Evolutionary conservation across 1,140 invertebrate genomes (phyloP), one percentile per base, ranked within the genome.

Genomic region (Thereuonema tuberculata): DNA sequence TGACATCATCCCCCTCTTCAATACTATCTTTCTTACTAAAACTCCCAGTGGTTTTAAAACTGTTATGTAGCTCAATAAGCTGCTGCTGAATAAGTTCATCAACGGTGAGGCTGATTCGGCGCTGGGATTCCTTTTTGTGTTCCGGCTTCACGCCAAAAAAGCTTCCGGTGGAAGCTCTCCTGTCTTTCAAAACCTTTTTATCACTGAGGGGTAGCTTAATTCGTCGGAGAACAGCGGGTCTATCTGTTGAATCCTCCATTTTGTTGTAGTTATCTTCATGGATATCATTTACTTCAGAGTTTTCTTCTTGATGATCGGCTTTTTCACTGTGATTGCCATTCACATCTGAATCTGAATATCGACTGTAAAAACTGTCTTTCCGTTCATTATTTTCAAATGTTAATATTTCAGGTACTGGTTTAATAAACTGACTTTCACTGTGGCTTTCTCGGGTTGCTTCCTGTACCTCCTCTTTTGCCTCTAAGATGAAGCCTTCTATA

Each of bases 11-110:
- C n/a, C n/a, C n/a, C n/a, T n/a, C n/a, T n/a, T n/a, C n/a, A n/a
- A n/a, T n/a, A n/a, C n/a, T n/a, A n/a, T n/a, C n/a, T n/a, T n/a
- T n/a, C n/a, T n/a, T n/a, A n/a, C n/a, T n/a, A n/a, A n/a, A n/a
- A n/a, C n/a, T n/a, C n/a, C n/a, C n/a, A n/a, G n/a, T n/a, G n/a
- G n/a, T n/a, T n/a, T n/a, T 56, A n/a, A 53, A 48, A 24, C 29
- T 64, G 47, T 50, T 50, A 24, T 50, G 48, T n/a, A 50, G 21
- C 21, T 50, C 48, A 5, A 50, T 50, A 5, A 50, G 24, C 21
- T 50, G 48, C 21, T 50, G 5, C 48, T 50, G 48, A 12, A 50
- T 50, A 5, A 50, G 21, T 50, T 50, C 48, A 50, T 50, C 48
- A 5, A 50, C 48, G 3, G 24, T 21, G 12, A 24, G 12, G 48